Evolutionary conservation across 2,888 invertebrate genomes (phyloP), one percentile per base, ranked within the genome.

Genomic region (Machimus atricapillus): DNA sequence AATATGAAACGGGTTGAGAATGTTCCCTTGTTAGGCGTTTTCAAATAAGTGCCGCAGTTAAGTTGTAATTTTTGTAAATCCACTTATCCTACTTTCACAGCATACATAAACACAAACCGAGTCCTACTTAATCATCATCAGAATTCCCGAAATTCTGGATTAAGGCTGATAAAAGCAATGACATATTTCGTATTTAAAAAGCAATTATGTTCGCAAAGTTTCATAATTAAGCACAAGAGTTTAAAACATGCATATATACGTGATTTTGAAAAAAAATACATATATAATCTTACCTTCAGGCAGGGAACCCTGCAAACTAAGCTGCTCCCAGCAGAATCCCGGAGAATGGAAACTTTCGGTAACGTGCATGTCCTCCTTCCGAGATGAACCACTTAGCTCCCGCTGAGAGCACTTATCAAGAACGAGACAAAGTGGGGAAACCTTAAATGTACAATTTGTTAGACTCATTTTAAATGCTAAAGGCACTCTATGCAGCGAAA

Each of bases 311-410:
- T 87, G 86, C 34, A 86, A 58, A 19, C 86, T 66, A 16, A 87
- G 52, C 52, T 87, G 88, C 46, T 88, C 88, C 88, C 88, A 88
- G 43, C 88, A 88, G 40, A 88, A 87, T 66, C 77, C 87, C 23
- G 88, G 88, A 16, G 88, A 87, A 86, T 88, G 87, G 40, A 86
- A 88, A 40, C 87, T 86, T 73, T 88, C 88, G n/a, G 81, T 79
- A 86, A 86, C 31, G 23, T 81, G 86, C 73, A 86, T 58, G 43
- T 81, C 73, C 43, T 34, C 37, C 40, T 73, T 83, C 14, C 19
- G 66, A 27, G 58, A 66, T 58, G 83, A 83, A 66, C 40, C 46
- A 66, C 66, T 66, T 73, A 66, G 37, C 40, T 66, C 66, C 23
- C 52, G 56, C 46, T 81, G 52, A 56, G 81, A 52, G 56, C 78